phyloP scores from a whole-genome alignment of 92 coral and sea anemone species.

The Epizoanthus stellaris region DNA sequence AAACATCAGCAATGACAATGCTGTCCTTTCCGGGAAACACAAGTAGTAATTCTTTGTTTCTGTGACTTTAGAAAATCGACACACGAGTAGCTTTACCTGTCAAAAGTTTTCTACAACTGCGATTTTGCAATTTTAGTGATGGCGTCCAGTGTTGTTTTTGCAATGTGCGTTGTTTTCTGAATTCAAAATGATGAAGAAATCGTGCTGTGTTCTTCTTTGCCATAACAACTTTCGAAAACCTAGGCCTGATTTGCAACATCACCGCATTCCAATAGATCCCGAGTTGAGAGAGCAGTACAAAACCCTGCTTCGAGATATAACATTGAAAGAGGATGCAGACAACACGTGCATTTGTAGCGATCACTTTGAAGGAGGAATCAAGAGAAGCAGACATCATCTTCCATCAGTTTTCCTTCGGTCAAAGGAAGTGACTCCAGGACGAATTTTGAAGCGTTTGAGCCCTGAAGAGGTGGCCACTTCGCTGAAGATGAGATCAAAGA shows the following conservation, averaged over 20 bases:
- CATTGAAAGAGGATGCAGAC: conserved; percentile 39
- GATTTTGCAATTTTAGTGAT: no score
- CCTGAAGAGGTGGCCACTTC: background rate
- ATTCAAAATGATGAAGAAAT: no score
- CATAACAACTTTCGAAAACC: no score
- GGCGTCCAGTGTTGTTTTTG: no score
- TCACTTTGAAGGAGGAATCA: conserved; percentile 55
- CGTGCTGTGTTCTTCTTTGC: no score
- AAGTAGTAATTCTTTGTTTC: background rate
- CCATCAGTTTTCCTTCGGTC: conserved; percentile 40
- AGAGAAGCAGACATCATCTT: conserved; percentile 37
- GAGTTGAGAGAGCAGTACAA: conserved; percentile 7
- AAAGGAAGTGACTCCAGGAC: background rate
- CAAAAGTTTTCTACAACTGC: no score
- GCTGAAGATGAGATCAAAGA: background rate
- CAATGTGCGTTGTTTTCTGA: no score
- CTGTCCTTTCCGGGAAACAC: conserved; percentile 8
- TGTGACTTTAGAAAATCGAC: no score
- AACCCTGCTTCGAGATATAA: conserved; percentile 26
- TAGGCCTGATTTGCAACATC: no score
- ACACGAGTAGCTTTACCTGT: no score
- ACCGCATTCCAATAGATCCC: conserved; percentile 34
- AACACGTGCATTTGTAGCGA: conserved; percentile 47
- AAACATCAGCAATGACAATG: conserved; percentile 8
- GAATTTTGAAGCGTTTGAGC: conserved; percentile 5